These are phyloP conservation scores for Pardalotus punctatus DNA, from an alignment of 2,113 vertebrate genomes.

Conservation along the genomic window DNA sequence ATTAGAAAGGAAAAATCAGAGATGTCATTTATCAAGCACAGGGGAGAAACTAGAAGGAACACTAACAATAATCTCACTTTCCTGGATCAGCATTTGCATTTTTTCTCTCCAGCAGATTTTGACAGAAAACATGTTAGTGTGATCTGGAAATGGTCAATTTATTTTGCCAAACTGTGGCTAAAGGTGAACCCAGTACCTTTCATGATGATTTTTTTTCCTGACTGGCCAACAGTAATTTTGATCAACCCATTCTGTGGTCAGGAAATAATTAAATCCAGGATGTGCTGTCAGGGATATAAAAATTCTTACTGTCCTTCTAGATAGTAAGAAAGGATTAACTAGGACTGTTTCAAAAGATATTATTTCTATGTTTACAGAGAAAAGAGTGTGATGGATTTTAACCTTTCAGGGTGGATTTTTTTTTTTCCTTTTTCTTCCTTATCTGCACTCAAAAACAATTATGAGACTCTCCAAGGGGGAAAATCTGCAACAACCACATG, in stretches of 20 bases:
- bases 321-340: slow-evolving; percentile 40
- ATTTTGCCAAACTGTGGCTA: neutral
- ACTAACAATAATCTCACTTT: neutral
- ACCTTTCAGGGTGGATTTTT: neutral
- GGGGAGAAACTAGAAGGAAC: neutral
- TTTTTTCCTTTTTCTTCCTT: neutral
- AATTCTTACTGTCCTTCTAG: slow-evolving; percentile 50
- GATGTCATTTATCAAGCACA: neutral
- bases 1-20: neutral
- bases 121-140: neutral
- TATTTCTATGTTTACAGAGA: slow-evolving; percentile 38
- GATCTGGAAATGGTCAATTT: neutral
- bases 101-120: slow-evolving; percentile 4
- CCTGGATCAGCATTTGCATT: neutral
- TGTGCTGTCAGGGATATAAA: slow-evolving; percentile 41
- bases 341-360: slow-evolving; percentile 41
- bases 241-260: slow-evolving; percentile 34
- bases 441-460: neutral
- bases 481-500: neutral
- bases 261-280: slow-evolving; percentile 46
- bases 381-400: neutral
- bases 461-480: neutral
- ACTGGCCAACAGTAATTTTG: slow-evolving; percentile 18
- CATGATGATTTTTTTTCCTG: neutral
- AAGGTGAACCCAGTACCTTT: neutral